These are phyloP conservation scores for Parnassius glacialis DNA, from an alignment of 2,888 invertebrate genomes.

Conservation along the genomic window DNA sequence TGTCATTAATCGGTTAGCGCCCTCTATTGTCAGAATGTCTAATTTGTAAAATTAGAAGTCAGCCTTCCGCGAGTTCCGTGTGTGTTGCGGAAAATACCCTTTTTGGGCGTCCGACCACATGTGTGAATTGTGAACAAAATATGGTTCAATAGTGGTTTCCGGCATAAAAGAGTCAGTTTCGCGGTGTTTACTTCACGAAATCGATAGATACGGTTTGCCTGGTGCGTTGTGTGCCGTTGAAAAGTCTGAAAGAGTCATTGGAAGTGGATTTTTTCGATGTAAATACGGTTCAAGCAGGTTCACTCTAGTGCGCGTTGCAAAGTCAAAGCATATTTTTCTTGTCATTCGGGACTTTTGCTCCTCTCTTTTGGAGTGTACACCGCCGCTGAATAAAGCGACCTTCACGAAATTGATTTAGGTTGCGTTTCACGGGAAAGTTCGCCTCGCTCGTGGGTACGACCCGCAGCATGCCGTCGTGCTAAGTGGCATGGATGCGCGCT, in stretches of 20 bases:
- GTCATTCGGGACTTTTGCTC: slow-evolving; percentile 46
- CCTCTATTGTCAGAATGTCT: slow-evolving; percentile 67
- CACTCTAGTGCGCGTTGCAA: slow-evolving; percentile 72
- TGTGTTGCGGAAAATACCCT: slow-evolving; percentile 83
- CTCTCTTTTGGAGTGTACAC: slow-evolving; percentile 49
- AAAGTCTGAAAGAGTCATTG: slow-evolving; percentile 67
- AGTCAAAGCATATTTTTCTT: slow-evolving; percentile 65
- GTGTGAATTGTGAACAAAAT: slow-evolving; percentile 81
- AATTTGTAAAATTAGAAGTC: slow-evolving; percentile 76
- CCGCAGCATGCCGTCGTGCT: slow-evolving; percentile 76
- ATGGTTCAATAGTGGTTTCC: slow-evolving; percentile 73
- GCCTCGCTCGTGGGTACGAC: slow-evolving; percentile 61
- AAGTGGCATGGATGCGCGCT: slow-evolving; percentile 78
- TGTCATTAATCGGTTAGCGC: slow-evolving; percentile 53
- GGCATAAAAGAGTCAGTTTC: slow-evolving; percentile 54
- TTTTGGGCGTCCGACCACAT: slow-evolving; percentile 86
- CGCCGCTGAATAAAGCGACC: slow-evolving; percentile 40
- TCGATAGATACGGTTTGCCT: slow-evolving; percentile 59
- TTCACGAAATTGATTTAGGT: slow-evolving; percentile 50
- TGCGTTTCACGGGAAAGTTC: slow-evolving; percentile 55
- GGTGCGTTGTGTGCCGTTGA: slow-evolving; percentile 60
- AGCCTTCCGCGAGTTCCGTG: slow-evolving; percentile 78
- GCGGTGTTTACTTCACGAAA: slow-evolving; percentile 54
- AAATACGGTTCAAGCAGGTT: slow-evolving; percentile 77
- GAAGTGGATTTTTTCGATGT: slow-evolving; percentile 79